These are phyloP conservation scores for Cettia cetti DNA, from an alignment of 2,113 vertebrate species.

Conservation along the genomic window DNA sequence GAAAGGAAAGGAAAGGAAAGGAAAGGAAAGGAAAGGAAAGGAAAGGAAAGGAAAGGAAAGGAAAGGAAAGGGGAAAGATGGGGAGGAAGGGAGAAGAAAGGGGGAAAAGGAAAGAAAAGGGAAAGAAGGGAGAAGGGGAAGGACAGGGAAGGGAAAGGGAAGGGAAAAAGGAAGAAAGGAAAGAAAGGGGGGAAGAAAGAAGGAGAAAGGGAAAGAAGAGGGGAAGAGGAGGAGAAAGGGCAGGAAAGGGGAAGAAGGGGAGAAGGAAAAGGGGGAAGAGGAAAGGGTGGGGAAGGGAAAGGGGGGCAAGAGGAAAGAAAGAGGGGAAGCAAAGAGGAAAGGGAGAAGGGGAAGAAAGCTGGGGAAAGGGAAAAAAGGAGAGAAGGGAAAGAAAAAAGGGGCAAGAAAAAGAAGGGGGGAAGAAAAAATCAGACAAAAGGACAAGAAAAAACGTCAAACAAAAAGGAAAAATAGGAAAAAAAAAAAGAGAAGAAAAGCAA, in stretches of 20 bases:
- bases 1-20: background rate
- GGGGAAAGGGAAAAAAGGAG: background rate
- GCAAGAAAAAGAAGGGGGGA: background rate
- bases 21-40: no score
- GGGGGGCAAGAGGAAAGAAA: no score
- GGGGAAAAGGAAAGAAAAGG: fast-evolving
- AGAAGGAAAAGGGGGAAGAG: background rate
- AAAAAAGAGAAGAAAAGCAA: background rate
- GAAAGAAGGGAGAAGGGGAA: fast-evolving
- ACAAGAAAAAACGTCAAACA: background rate
- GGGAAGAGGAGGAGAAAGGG: no score
- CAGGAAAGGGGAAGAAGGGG: no score
- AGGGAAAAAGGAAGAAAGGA: no score
- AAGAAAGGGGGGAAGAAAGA: background rate
- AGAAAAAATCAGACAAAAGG: background rate
- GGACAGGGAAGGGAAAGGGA: background rate
- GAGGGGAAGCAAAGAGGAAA: background rate
- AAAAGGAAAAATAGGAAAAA: background rate
- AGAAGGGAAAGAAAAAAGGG: background rate
- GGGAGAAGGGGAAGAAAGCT: no score
- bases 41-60: background rate
- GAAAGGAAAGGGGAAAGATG: no score
- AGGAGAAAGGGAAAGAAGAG: fast-evolving
- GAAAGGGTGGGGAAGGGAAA: background rate
- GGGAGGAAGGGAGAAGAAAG: no score